Conservation (phyloP, 2,797 vertebrate species). For the Oryzias sinensis region DNA sequence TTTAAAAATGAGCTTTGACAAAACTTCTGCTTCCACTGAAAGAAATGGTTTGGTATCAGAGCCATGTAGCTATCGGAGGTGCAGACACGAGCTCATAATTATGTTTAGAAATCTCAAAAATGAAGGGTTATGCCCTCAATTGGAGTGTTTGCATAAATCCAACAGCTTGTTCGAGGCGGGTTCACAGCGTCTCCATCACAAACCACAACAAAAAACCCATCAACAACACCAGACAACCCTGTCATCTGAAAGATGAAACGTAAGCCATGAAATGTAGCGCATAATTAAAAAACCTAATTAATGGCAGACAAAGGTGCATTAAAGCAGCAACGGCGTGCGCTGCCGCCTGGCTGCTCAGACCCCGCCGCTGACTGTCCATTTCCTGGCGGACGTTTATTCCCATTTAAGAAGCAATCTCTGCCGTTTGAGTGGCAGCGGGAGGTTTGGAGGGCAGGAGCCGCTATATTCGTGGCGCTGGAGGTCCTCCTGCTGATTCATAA, state of each 20-base stretch:
- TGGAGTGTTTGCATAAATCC: neutral
- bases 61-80: neutral
- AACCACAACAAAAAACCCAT: no score
- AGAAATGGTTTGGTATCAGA: neutral
- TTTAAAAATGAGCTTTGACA: neutral
- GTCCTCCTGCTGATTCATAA: slow-evolving; percentile 94
- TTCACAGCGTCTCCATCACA: no score
- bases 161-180: neutral
- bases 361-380: slow-evolving; percentile 68
- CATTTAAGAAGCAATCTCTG: slow-evolving; percentile 92
- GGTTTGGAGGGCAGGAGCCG: slow-evolving; percentile 82
- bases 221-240: no score
- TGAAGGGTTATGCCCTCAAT: neutral
- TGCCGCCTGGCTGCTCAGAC: slow-evolving; percentile 39
- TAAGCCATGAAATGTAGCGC: no score
- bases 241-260: no score
- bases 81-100: neutral
- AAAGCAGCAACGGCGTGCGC: slow-evolving; percentile 1
- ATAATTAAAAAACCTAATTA: slow-evolving; percentile 3
- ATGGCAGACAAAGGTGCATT: slow-evolving; percentile 21
- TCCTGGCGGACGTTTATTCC: slow-evolving; percentile 89
- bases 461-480: slow-evolving; percentile 82
- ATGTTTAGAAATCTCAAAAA: slow-evolving; percentile 5
- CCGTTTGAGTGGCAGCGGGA: slow-evolving; percentile 91
- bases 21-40: neutral